Evolutionary conservation across 2,797 vertebrate genomes (phyloP).

Genomic region (Stomatorhinus walkeri): DNA sequence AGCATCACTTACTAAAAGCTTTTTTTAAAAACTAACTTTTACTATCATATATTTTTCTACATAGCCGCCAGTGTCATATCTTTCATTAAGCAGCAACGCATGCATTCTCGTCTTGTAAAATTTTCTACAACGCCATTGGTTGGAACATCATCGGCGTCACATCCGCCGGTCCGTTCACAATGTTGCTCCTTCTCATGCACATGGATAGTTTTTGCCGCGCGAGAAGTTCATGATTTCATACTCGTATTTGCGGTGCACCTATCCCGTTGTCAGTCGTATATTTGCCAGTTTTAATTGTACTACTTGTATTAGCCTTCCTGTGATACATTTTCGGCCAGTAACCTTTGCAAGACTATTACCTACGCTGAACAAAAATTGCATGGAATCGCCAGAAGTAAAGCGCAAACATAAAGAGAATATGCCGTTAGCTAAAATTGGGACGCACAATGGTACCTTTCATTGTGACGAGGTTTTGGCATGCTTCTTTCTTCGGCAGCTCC

Average conservation of each 20-base stretch:
- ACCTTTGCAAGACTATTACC: not conserved
- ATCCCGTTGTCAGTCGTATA: not conserved
- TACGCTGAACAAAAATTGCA: not conserved
- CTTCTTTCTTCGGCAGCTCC: slow-evolving; percentile 75
- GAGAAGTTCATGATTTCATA: not conserved
- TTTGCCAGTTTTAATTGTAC: not conserved
- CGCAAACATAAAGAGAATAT: slow-evolving; percentile 46
- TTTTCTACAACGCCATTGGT: not conserved
- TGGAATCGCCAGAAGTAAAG: slow-evolving; percentile 35
- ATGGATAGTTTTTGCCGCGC: not conserved
- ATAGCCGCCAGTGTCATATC: not conserved
- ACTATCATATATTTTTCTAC: not conserved
- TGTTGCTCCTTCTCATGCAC: slow-evolving; percentile 2
- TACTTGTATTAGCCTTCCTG: not conserved
- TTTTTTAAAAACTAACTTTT: not conserved
- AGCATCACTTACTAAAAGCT: not conserved
- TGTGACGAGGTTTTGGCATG: slow-evolving; percentile 90
- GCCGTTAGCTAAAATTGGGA: slow-evolving; percentile 67
- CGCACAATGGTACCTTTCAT: slow-evolving; percentile 87
- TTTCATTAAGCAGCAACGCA: not conserved
- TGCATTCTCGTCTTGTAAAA: not conserved
- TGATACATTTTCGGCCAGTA: not conserved
- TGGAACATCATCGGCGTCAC: not conserved
- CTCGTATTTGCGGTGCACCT: not conserved
- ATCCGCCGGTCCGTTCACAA: slow-evolving; percentile 27